Evolutionary conservation across 1,140 invertebrate genomes (phyloP).

Genomic region (Bombyx mori): DNA sequence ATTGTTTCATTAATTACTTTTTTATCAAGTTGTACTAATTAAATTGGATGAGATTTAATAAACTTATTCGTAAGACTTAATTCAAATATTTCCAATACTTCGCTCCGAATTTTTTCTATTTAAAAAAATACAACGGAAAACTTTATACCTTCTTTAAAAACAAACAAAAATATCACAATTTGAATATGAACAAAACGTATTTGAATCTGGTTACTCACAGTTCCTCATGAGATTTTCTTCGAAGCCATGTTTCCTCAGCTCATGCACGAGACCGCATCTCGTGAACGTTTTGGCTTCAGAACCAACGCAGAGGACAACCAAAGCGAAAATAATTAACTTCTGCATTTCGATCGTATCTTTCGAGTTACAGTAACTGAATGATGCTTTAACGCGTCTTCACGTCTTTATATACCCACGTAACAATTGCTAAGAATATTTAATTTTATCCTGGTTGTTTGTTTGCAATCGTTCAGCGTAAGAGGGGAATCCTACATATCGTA

Average conservation of each 20-base stretch:
- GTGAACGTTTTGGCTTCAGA: conserved; percentile 24
- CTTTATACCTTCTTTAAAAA: not conserved
- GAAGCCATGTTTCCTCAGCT: conserved; percentile 37
- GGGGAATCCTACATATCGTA: conserved; percentile 7
- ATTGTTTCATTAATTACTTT: too few species aligned
- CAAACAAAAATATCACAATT: too few species aligned
- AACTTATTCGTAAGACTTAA: too few species aligned
- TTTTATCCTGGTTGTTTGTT: conserved; percentile 3
- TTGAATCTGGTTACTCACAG: conserved; percentile 26
- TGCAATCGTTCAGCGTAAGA: not conserved
- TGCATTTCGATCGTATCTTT: not conserved
- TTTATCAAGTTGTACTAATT: too few species aligned
- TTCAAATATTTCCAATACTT: too few species aligned
- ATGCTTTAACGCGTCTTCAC: not conserved
- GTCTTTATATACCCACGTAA: conserved; percentile 4
- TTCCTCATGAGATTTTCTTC: conserved; percentile 34
- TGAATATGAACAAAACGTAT: too few species aligned
- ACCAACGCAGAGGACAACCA: not conserved
- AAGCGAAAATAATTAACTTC: conserved; percentile 1
- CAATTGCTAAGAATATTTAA: not conserved
- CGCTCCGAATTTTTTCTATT: too few species aligned
- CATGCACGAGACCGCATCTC: conserved; percentile 31
- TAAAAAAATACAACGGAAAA: not conserved
- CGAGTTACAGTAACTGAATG: not conserved
- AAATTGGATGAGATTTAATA: too few species aligned